Conservation (phyloP, 2,888 invertebrate genomes). For the Hemistola chrysoprasaria region DNA sequence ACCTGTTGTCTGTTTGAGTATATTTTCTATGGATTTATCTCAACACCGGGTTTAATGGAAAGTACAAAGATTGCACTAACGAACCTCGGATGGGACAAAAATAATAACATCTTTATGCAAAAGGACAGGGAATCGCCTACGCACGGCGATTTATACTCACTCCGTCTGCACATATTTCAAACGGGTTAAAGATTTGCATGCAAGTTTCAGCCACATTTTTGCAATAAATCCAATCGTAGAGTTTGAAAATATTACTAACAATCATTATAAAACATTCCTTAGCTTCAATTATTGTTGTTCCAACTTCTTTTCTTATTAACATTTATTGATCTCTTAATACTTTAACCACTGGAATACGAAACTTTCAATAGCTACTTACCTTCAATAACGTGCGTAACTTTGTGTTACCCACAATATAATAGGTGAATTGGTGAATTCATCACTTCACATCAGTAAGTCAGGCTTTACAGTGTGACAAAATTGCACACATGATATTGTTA, state of each 20-base stretch:
- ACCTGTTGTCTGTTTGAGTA: too few species aligned
- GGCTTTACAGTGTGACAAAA: too few species aligned
- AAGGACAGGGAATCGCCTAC: conserved; percentile 58
- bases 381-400: too few species aligned
- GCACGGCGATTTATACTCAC: conserved; percentile 50
- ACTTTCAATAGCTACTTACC: too few species aligned
- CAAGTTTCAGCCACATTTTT: conserved; percentile 55
- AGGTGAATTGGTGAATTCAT: too few species aligned
- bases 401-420: too few species aligned
- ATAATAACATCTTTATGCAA: conserved; percentile 56
- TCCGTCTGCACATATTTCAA: conserved; percentile 59
- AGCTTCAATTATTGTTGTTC: conserved; percentile 17
- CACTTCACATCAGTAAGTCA: too few species aligned
- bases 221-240: conserved; percentile 47
- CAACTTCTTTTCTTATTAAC: conserved; percentile 15
- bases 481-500: too few species aligned
- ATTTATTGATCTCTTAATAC: too few species aligned
- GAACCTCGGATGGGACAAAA: conserved; percentile 54
- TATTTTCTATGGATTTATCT: too few species aligned
- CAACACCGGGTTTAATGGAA: conserved; percentile 52
- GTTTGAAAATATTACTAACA: conserved; percentile 34
- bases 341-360: too few species aligned
- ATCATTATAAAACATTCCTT: conserved; percentile 15
- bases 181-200: conserved; percentile 51
- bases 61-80: conserved; percentile 62